Percentiles rank a stretch among this genome's conserved stretches.
phyloP scores from a whole-genome alignment of 2,113 vertebrate species.

The Lonchura striata region DNA sequence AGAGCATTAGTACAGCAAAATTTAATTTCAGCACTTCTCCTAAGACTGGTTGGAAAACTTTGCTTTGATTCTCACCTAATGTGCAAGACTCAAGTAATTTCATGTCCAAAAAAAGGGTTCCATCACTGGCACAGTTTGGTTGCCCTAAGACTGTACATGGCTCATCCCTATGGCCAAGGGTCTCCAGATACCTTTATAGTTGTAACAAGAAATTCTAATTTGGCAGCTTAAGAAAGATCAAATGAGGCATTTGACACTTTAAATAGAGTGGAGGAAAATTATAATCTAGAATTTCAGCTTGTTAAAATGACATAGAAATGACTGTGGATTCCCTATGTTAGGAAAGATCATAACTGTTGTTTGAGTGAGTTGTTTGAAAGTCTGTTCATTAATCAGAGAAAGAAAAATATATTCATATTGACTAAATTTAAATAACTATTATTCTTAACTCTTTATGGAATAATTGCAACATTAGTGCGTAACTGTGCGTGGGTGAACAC shows the following conservation, averaged over 20 bases:
- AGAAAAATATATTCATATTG: not conserved
- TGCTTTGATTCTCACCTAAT: not conserved
- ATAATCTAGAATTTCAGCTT: not conserved
- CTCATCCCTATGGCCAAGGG: not conserved
- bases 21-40: not conserved
- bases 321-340: fast-evolving
- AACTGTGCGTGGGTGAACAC: not conserved
- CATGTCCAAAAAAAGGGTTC: not conserved
- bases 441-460: not conserved
- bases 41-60: not conserved
- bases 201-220: not conserved
- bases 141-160: not conserved
- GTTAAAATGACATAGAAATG: not conserved
- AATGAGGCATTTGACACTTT: not conserved
- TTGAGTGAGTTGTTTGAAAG: not conserved
- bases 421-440: not conserved
- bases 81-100: not conserved
- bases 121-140: not conserved
- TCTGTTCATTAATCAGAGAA: not conserved
- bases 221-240: not conserved
- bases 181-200: not conserved
- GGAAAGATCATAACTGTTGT: not conserved
- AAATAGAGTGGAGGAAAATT: not conserved
- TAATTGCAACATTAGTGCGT: not conserved
- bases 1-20: not conserved